A percentile compares a stretch with the other conserved stretches of the same genome.
Conservation (phyloP, 2,797 vertebrate genomes). For the Triplophysa bombifrons region DNA sequence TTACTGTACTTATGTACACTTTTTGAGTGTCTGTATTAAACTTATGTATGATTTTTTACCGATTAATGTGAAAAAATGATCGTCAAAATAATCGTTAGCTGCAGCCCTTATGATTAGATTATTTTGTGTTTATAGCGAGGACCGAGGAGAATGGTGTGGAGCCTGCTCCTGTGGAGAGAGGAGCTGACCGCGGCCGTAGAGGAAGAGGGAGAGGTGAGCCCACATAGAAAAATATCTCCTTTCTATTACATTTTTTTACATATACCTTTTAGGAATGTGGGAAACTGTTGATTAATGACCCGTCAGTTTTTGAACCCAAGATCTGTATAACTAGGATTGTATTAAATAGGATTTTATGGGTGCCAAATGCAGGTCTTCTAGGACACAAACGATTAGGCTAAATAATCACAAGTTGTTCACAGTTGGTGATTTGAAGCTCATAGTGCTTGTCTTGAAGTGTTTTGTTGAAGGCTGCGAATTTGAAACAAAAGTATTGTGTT, state of each 20-base stretch:
- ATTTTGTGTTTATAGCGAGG: constrained; percentile 70
- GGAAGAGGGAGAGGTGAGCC: constrained; percentile 84
- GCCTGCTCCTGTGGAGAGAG: constrained; percentile 75
- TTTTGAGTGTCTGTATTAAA: too few species aligned
- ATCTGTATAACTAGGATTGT: not conserved
- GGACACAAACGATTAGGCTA: not conserved
- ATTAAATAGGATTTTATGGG: not conserved
- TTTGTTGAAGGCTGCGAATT: not conserved
- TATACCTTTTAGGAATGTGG: not conserved
- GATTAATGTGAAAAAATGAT: too few species aligned
- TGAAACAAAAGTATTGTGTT: not conserved
- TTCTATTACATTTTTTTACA: not conserved
- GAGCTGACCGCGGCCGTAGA: constrained; percentile 79
- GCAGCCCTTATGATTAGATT: too few species aligned
- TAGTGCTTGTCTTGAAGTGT: not conserved
- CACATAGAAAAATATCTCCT: not conserved
- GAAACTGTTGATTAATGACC: not conserved
- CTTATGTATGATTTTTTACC: too few species aligned
- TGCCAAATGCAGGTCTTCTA: not conserved
- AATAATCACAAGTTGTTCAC: not conserved
- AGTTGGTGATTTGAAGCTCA: not conserved
- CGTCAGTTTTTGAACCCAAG: not conserved
- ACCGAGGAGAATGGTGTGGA: constrained; percentile 93
- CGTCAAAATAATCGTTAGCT: too few species aligned
- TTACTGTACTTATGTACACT: too few species aligned